These are phyloP conservation scores for Mycetomoellerius zeteki DNA, from an alignment of 1,140 invertebrate genomes.

Conservation along the genomic window DNA sequence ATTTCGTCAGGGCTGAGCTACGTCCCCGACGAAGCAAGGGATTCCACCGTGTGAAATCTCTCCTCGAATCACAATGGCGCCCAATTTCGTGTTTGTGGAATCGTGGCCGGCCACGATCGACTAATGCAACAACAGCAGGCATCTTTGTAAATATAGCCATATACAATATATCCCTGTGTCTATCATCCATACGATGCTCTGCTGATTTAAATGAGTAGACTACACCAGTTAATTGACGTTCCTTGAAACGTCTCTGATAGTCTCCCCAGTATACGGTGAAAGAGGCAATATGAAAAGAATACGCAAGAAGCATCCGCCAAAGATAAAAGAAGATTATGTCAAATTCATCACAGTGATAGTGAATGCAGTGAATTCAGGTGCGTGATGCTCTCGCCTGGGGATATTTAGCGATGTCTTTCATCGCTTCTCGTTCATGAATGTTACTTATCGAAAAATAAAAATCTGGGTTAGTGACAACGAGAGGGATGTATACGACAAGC, in stretches of 20 bases:
- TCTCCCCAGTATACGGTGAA: slow-evolving; percentile 6
- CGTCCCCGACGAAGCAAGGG: neutral
- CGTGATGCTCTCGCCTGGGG: slow-evolving; percentile 19
- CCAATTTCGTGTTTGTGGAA: slow-evolving; percentile 56
- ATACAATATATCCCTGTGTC: neutral
- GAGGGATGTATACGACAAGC: neutral
- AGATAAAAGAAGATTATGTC: slow-evolving; percentile 70
- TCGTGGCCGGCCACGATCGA: slow-evolving; percentile 25
- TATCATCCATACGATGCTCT: slow-evolving; percentile 1
- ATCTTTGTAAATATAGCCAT: slow-evolving; percentile 34
- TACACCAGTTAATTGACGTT: neutral
- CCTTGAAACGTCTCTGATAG: neutral
- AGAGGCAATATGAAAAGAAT: slow-evolving; percentile 78
- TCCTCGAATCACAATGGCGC: slow-evolving; percentile 68
- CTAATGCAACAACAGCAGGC: slow-evolving; percentile 22
- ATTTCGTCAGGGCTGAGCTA: slow-evolving; percentile 1
- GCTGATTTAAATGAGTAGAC: slow-evolving; percentile 39
- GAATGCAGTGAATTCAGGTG: slow-evolving; percentile 9
- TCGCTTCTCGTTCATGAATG: slow-evolving; percentile 19
- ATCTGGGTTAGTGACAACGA: neutral
- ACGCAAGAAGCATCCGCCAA: slow-evolving; percentile 77
- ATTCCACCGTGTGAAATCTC: neutral
- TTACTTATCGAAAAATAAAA: neutral
- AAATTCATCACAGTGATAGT: slow-evolving; percentile 75
- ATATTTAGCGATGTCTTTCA: slow-evolving; percentile 12